Conservation (phyloP, 2,888 invertebrate species). For the Trachelus troglodyta region DNA sequence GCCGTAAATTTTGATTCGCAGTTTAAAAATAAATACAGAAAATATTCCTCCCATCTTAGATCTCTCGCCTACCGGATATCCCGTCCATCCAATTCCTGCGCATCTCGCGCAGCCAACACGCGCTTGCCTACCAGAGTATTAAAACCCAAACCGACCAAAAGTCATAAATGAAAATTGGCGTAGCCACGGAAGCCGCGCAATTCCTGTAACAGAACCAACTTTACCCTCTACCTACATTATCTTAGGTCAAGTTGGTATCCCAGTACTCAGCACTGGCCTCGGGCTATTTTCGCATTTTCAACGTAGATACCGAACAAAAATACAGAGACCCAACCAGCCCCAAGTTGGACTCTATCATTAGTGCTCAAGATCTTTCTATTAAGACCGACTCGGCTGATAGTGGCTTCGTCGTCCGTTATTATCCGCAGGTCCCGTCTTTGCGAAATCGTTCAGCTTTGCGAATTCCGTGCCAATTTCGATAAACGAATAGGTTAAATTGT, state of each 20-base stretch:
- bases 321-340: background rate
- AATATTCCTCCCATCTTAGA: background rate
- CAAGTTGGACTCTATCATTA: slow-evolving; percentile 10
- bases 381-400: slow-evolving; percentile 1
- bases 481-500: background rate
- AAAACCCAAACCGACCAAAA: background rate
- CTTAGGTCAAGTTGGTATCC: background rate
- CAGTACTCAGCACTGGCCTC: background rate
- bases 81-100: background rate
- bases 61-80: background rate
- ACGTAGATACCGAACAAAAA: background rate
- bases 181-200: background rate
- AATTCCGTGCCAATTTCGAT: background rate
- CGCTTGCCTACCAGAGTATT: background rate
- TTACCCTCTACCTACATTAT: background rate
- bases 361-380: slow-evolving; percentile 16
- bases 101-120: background rate
- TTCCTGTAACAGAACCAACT: background rate
- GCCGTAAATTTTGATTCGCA: background rate
- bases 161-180: background rate
- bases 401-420: slow-evolving; percentile 10
- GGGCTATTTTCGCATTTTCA: slow-evolving; percentile 8
- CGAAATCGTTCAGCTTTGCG: background rate
- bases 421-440: background rate
- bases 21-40: background rate